Conservation (phyloP, 2,113 vertebrate species). For the Osmerus eperlanus region DNA sequence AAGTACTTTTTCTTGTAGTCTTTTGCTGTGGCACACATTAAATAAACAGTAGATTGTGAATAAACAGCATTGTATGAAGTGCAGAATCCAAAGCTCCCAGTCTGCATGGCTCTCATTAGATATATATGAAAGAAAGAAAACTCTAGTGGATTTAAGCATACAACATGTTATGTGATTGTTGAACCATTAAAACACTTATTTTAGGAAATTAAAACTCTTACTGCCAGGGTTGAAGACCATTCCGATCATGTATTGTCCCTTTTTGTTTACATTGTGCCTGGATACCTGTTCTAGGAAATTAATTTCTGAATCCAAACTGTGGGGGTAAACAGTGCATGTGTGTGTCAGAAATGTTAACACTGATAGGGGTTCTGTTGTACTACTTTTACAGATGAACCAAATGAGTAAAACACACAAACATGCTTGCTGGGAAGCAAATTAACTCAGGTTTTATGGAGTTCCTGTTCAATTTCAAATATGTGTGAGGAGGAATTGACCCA, state of each 20-base stretch:
- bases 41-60: no score
- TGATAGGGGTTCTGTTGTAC: background rate
- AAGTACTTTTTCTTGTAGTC: no score
- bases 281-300: conserved; percentile 27
- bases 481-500: conserved; percentile 16
- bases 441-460: conserved; percentile 31
- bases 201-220: conserved; percentile 1
- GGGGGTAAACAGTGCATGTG: conserved; percentile 32
- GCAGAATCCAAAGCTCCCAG: no score
- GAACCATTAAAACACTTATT: background rate
- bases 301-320: conserved; percentile 20
- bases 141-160: background rate
- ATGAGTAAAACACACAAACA: conserved; percentile 19
- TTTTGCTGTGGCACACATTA: no score
- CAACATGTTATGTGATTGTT: background rate
- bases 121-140: background rate
- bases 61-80: no score
- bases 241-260: background rate
- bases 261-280: conserved; percentile 5
- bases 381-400: conserved; percentile 7
- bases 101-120: no score
- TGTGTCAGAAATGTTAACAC: conserved; percentile 15
- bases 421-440: conserved; percentile 15
- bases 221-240: background rate
- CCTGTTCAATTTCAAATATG: background rate